Evolutionary conservation across 2,888 invertebrate genomes (phyloP).

Genomic region (Carpatolechia fugitivella): DNA sequence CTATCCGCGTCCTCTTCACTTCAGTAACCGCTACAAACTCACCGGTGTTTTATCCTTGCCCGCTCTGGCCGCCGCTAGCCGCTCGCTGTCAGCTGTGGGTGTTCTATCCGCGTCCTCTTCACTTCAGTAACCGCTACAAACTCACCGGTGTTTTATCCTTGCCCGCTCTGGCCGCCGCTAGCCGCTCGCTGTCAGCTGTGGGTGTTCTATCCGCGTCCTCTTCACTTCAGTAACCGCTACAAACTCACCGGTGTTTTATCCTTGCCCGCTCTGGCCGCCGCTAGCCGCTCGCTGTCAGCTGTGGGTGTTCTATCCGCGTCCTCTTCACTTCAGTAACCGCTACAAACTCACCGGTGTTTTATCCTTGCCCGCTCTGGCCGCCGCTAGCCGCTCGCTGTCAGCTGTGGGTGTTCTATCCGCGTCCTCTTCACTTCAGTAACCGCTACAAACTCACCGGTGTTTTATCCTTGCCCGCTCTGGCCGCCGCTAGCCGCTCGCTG

Average conservation of each 20-base stretch:
- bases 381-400: constrained; percentile 42
- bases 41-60: constrained; percentile 58
- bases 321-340: constrained; percentile 71
- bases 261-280: constrained; percentile 44
- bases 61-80: constrained; percentile 33
- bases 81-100: constrained; percentile 56
- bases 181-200: no score
- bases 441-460: no score
- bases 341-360: constrained; percentile 72
- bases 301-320: constrained; percentile 59
- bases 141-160: no score
- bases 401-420: constrained; percentile 58
- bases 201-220: no score
- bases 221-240: no score
- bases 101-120: constrained; percentile 58
- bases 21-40: neutral
- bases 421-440: no score
- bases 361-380: constrained; percentile 49
- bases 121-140: no score
- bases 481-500: no score
- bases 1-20: constrained; percentile 52
- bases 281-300: constrained; percentile 44
- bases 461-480: no score
- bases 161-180: no score
- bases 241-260: constrained; percentile 47